A percentile compares a stretch with the other conserved stretches of the same genome.
Conservation (phyloP, 2,888 invertebrate species). For the Pyrochroa serraticornis region DNA sequence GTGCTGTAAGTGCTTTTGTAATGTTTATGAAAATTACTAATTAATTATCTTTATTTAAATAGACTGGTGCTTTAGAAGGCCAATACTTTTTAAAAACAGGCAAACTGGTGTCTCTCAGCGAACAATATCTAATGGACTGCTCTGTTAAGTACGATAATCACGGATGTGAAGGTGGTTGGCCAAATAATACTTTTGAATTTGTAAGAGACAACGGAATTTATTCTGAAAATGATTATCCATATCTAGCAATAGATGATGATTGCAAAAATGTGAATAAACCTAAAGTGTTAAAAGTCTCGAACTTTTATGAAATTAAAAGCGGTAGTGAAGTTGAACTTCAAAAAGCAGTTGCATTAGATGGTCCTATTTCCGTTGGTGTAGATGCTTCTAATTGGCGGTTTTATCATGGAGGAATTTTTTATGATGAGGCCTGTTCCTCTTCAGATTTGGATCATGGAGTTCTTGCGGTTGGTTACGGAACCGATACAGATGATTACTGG, state of each 20-base stretch:
- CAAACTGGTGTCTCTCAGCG: constrained; percentile 81
- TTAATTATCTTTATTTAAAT: constrained; percentile 34
- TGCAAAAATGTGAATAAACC: constrained; percentile 55
- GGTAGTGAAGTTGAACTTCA: constrained; percentile 71
- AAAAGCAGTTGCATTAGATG: constrained; percentile 75
- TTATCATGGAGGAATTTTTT: constrained; percentile 78
- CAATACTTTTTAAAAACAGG: constrained; percentile 84
- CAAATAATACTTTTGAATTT: constrained; percentile 86
- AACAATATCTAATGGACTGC: constrained; percentile 93
- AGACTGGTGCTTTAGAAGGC: constrained; percentile 89
- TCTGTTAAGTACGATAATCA: constrained; percentile 83
- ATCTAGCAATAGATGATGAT: constrained; percentile 76
- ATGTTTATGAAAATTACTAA: not conserved
- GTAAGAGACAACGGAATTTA: constrained; percentile 86
- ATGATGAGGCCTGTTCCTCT: constrained; percentile 72
- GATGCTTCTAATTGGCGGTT: constrained; percentile 81
- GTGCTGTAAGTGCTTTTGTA: constrained; percentile 67
- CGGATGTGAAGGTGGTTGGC: constrained; percentile 86
- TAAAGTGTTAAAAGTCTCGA: not conserved
- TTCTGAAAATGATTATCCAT: constrained; percentile 87
- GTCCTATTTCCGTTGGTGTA: constrained; percentile 85
- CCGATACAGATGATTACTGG: constrained; percentile 69
- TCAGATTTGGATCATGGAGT: constrained; percentile 79
- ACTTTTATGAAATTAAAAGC: constrained; percentile 59
- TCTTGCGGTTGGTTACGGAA: constrained; percentile 61